Evolutionary conservation across 2,797 vertebrate species (phyloP).

Genomic region (Xenentodon cancila): DNA sequence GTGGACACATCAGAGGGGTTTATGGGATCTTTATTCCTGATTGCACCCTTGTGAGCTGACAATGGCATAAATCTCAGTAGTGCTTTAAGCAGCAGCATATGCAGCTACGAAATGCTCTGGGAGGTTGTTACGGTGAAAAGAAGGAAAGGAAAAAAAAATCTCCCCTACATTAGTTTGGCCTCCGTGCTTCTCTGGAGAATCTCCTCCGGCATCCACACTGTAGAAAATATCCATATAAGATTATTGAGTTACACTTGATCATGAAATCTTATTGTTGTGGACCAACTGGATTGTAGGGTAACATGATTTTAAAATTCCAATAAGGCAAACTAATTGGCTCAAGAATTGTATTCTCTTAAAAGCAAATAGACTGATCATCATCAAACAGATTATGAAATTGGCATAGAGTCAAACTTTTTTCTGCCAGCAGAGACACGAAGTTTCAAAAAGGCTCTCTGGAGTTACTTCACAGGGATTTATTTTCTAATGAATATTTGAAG

Average conservation of each 20-base stretch:
- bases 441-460: neutral
- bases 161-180: conserved; percentile 62
- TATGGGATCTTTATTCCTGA: conserved; percentile 82
- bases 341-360: conserved; percentile 23
- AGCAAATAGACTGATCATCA: conserved; percentile 20
- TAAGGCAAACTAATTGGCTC: conserved; percentile 17
- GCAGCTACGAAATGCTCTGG: conserved; percentile 78
- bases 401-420: conserved; percentile 12
- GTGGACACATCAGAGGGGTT: conserved; percentile 81
- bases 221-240: conserved; percentile 51
- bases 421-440: conserved; percentile 4
- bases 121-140: conserved; percentile 75
- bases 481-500: too few relatives aligned
- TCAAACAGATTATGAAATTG: conserved; percentile 19
- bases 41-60: conserved; percentile 82
- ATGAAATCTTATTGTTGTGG: conserved; percentile 43
- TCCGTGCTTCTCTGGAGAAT: conserved; percentile 65
- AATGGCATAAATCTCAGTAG: conserved; percentile 77
- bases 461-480: too few relatives aligned
- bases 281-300: conserved; percentile 24
- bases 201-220: conserved; percentile 44
- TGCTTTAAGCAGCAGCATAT: conserved; percentile 81
- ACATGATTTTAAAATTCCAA: conserved; percentile 27
- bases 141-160: conserved; percentile 61
- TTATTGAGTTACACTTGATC: conserved; percentile 43